A percentile compares a stretch with the other conserved stretches of the same genome.
Conservation (phyloP, 2,797 vertebrate species). For the Ibycter americanus region DNA sequence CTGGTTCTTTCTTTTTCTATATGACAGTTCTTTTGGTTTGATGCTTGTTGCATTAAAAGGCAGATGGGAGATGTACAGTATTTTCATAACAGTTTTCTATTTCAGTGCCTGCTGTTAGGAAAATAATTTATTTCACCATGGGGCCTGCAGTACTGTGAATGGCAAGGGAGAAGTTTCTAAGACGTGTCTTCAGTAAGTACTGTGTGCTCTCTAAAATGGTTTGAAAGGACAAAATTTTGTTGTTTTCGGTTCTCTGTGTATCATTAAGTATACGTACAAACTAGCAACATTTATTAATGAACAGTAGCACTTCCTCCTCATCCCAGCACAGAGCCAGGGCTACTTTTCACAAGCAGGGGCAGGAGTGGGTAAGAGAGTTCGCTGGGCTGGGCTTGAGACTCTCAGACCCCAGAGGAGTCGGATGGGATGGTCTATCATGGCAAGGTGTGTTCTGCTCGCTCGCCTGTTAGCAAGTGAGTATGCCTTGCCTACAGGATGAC, state of each 20-base stretch:
- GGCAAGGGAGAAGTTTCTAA: neutral
- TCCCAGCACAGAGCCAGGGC: neutral
- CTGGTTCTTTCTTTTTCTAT: neutral
- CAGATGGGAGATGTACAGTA: neutral
- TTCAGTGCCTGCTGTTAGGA: neutral
- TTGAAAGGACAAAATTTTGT: neutral
- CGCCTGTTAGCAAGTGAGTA: neutral
- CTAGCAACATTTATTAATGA: neutral
- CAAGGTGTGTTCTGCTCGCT: neutral
- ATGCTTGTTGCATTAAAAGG: neutral
- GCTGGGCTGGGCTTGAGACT: neutral
- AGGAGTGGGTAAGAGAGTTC: neutral
- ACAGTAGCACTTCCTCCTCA: fast-evolving
- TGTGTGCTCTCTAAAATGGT: neutral
- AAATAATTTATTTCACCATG: neutral
- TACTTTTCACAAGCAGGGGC: neutral
- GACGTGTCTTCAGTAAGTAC: neutral
- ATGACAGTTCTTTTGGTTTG: neutral
- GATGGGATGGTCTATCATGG: neutral
- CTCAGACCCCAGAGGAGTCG: neutral
- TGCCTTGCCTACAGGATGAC: neutral
- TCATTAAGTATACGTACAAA: neutral
- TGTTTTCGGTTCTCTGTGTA: neutral
- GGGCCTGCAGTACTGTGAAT: neutral
- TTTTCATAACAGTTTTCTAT: neutral